Conservation (phyloP, 2,113 vertebrate genomes). For the Sisor rabdophorus region DNA sequence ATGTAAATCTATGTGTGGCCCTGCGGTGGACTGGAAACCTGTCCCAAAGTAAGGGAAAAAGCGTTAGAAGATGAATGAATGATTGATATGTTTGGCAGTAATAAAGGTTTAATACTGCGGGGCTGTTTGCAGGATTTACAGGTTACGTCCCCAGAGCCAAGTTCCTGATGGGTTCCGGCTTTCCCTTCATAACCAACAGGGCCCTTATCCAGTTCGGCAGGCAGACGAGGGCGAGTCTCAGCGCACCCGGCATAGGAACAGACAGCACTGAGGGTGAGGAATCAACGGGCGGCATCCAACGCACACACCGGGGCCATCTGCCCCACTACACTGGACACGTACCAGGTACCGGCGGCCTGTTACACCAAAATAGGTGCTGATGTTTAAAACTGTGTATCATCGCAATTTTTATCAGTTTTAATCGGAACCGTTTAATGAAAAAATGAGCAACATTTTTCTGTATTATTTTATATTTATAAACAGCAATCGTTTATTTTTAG, state of each 20-base stretch:
- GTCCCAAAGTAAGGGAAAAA: too few species aligned
- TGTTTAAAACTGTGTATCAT: background rate
- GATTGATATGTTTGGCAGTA: too few species aligned
- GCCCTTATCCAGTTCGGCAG: slow-evolving; percentile 67
- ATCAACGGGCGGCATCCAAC: slow-evolving; percentile 52
- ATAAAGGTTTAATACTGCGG: too few species aligned
- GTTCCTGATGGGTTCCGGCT: slow-evolving; percentile 66
- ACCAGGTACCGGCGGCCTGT: slow-evolving; percentile 65
- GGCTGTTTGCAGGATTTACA: slow-evolving; percentile 68
- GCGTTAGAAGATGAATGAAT: too few species aligned
- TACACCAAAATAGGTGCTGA: background rate
- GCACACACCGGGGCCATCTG: slow-evolving; percentile 59
- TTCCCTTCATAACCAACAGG: slow-evolving; percentile 63
- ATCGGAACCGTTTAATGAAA: background rate
- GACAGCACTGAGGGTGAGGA: slow-evolving; percentile 26
- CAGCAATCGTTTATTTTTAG: too few species aligned
- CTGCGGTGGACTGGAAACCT: too few species aligned
- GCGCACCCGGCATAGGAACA: background rate
- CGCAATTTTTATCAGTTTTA: background rate
- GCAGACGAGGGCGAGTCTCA: slow-evolving; percentile 41
- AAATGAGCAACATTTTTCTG: too few species aligned
- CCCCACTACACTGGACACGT: slow-evolving; percentile 74
- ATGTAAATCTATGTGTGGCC: too few species aligned
- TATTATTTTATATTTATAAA: too few species aligned
- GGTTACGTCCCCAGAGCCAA: slow-evolving; percentile 65